Evolutionary conservation across 2,113 vertebrate genomes (phyloP), one percentile per base, ranked within the genome.

Genomic region (Mastomys coucha): DNA sequence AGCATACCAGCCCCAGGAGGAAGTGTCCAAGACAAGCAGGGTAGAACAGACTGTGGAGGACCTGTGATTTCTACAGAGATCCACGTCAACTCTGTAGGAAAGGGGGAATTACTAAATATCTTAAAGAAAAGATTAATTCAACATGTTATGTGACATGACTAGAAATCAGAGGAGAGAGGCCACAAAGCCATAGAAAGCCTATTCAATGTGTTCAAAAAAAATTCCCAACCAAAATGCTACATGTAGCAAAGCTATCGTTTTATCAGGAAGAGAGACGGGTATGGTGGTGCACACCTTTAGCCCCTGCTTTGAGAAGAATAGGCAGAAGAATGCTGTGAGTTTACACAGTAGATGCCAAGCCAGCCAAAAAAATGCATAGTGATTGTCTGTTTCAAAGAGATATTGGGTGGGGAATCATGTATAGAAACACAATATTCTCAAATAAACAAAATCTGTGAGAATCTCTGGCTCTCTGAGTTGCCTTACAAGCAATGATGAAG

Each of bases 401-500:
- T 19, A 6, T 17, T 26, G 24, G 26, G 16, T 24, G 1, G n/a
- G 7, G 42, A 45, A 28, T 76, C 24, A 82, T 39, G 60, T 3
- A 39, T 39, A 58, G 56, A 60, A 82, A 82, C 56, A 17, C 36
- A 58, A 42, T n/a, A 63, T 91, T 86, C 28, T 58, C 45, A 70
- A 33, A 75, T 45, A 91, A 95, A 93, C 67, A 84, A 65, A 92
- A 84, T 39, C 51, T 31, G 8, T 70, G 72, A 75, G 60, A 56
- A 87, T 82, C 33, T 75, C 12, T 91, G 58, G 19, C 24, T 92
- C 60, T 2, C 33, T 76, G 4, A 73, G 19, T 58, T 73, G 2
- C 63, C 53, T 91, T 87, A 63, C 8, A 24, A 91, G 51, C 92
- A 65, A 81, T 87, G 86, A 9, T 89, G 58, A 77, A 91, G 42